Conservation (phyloP, 2,888 invertebrate genomes). For the Hoplodrina ambigua region DNA sequence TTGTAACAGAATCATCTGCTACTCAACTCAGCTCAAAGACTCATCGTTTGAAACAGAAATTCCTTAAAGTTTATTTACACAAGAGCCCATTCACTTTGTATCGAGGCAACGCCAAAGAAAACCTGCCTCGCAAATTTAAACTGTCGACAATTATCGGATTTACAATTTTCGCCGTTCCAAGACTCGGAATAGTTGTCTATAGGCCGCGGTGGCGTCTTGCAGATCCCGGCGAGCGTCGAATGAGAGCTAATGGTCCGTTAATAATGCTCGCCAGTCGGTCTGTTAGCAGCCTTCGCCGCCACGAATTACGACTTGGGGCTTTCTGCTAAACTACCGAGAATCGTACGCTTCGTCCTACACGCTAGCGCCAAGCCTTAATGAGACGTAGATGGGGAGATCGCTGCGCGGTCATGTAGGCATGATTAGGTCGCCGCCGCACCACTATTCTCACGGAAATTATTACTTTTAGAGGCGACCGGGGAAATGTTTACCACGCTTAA, state of each 20-base stretch:
- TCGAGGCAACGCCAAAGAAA: slow-evolving; percentile 36
- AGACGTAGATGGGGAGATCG: slow-evolving; percentile 69
- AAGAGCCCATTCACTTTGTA: slow-evolving; percentile 21
- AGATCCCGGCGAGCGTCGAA: slow-evolving; percentile 78
- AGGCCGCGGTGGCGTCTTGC: slow-evolving; percentile 64
- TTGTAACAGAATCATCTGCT: no score
- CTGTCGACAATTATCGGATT: slow-evolving; percentile 67
- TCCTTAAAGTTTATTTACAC: slow-evolving; percentile 17
- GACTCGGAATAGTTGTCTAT: slow-evolving; percentile 58
- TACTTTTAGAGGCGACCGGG: slow-evolving; percentile 55
- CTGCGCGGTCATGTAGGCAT: slow-evolving; percentile 70
- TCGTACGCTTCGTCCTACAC: slow-evolving; percentile 72
- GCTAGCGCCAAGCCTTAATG: slow-evolving; percentile 73
- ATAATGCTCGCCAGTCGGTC: slow-evolving; percentile 84
- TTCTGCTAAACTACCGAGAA: slow-evolving; percentile 81
- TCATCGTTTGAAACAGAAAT: slow-evolving; percentile 11
- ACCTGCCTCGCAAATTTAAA: slow-evolving; percentile 38
- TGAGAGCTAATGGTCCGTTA: slow-evolving; percentile 86
- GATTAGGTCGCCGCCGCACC: slow-evolving; percentile 65
- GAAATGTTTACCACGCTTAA: slow-evolving; percentile 48
- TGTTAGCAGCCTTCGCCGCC: slow-evolving; percentile 79
- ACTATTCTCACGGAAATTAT: slow-evolving; percentile 63
- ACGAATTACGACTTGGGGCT: slow-evolving; percentile 82
- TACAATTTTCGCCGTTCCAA: slow-evolving; percentile 59
- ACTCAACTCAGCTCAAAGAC: not conserved